Base-by-base conservation (phyloP, 2,113 vertebrate genomes). In the Hippocampus barbouri region DNA sequence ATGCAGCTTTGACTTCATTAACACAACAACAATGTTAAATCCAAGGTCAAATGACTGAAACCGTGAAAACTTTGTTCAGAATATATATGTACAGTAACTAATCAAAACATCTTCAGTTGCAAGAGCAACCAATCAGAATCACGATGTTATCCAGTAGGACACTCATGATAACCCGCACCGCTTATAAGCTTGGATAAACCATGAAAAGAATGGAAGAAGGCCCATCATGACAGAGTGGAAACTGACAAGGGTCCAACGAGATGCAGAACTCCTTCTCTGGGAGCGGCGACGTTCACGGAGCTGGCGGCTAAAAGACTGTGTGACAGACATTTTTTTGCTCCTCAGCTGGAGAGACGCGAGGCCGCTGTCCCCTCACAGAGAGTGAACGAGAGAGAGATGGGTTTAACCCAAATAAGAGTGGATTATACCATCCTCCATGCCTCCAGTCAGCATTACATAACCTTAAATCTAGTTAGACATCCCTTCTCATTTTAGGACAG, bases 391-490 rank as follows among this genome's bases (percentile, higher is more conserved):
- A 81, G 73, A 71, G 82, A 83, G 84, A 87, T 76, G 73, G 83
- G 75, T 89, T 90, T 89, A 89, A 91, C 87, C 87, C 81, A 88
- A 89, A 91, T 87, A 84, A 86, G 78, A 87, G 79, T 81, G 85
- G 86, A 88, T 89, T 91, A 90, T 82, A 86, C 82, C 83, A 90
- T 85, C 81, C 82, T 83, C 78, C 72, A 72, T 85, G 84, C 79
- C 80, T 85, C 75, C 77, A 81, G 87, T 87, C 83, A 81, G 82
- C 79, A 89, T 91, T 91, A 89, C 89, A 86, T 90, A 91, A 91
- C 89, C 89, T 87, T 83, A 82, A 88, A 91, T 91, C 87, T 86
- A 88, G 90, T 91, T 89, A 89, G 85, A 86, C 87, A 84, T 88
- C 87, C 79, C 78, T 68, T 83, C 81, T 87, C 79, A 86, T 85